These are phyloP conservation scores for Zaprionus camerounensis DNA, from an alignment of 1,140 invertebrate species.

Conservation along the genomic window DNA sequence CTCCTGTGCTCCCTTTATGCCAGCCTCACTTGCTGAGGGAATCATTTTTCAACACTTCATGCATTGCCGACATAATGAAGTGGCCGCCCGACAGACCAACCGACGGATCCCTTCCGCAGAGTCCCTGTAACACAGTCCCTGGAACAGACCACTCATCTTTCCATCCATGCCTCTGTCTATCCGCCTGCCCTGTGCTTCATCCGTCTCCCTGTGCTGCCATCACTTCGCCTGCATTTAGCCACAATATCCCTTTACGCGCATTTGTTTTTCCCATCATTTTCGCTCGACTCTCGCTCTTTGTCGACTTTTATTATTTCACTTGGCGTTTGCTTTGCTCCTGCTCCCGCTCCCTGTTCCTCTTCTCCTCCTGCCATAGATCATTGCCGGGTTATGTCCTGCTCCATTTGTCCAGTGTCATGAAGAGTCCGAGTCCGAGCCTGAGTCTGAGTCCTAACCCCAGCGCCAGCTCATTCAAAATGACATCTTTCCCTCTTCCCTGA, in stretches of 20 bases:
- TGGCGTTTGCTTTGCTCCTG: constrained; percentile 47
- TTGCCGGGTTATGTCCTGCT: constrained; percentile 41
- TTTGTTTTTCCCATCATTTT: constrained; percentile 43
- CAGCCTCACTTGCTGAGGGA: constrained; percentile 57
- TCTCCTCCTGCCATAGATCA: constrained; percentile 69
- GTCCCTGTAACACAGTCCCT: not conserved
- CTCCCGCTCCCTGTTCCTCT: constrained; percentile 41
- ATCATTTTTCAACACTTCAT: constrained; percentile 79
- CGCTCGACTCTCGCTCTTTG: constrained; percentile 37
- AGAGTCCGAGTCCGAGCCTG: constrained; percentile 30
- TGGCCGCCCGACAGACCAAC: constrained; percentile 46
- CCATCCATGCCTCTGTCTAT: not conserved
- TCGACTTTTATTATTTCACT: constrained; percentile 70
- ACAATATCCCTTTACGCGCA: constrained; percentile 69
- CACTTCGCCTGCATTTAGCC: constrained; percentile 57
- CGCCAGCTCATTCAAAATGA: constrained; percentile 60
- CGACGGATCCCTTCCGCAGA: not conserved
- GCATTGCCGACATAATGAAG: constrained; percentile 78
- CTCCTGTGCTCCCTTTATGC: constrained; percentile 6
- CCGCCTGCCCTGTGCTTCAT: not conserved
- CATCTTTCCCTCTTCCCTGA: constrained; percentile 39
- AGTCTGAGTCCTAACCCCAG: constrained; percentile 13
- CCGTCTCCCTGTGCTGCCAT: not conserved
- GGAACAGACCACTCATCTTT: not conserved
- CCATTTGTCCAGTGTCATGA: constrained; percentile 45